Conservation (phyloP, 2,797 vertebrate genomes). For the Dallia pectoralis region DNA sequence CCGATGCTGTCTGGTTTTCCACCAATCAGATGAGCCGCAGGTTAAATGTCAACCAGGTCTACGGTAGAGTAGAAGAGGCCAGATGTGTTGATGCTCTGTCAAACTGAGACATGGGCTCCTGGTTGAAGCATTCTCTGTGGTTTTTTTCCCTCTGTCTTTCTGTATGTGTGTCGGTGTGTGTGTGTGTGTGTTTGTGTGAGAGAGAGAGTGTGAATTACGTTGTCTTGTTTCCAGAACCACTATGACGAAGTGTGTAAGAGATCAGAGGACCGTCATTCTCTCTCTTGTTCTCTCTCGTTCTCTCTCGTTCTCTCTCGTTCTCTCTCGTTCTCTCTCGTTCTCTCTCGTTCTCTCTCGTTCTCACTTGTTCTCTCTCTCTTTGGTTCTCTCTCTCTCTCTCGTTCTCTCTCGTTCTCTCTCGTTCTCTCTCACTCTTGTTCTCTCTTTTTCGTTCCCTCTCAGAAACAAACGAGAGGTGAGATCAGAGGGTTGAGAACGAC, state of each 20-base stretch:
- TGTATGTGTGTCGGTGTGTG: neutral
- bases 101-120: neutral
- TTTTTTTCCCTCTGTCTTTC: neutral
- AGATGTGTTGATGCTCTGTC: neutral
- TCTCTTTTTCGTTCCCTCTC: neutral
- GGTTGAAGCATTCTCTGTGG: neutral
- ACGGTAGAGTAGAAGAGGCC: neutral
- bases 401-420: neutral
- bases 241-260: constrained; percentile 5
- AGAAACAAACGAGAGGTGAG: neutral
- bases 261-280: neutral
- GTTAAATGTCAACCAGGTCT: neutral
- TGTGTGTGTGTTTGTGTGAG: neutral
- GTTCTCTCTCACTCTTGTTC: no score
- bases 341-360: no score
- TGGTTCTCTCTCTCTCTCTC: neutral
- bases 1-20: neutral
- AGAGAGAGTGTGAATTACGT: neutral
- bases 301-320: no score
- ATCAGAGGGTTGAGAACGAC: constrained; percentile 2
- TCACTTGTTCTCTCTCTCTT: no score
- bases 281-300: neutral
- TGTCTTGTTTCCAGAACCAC: neutral
- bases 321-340: no score
- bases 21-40: neutral